A percentile compares a stretch with the other conserved stretches of the same genome.
These are phyloP conservation scores for Lordiphosa collinella DNA, from an alignment of 1,140 invertebrate species.

Conservation along the genomic window DNA sequence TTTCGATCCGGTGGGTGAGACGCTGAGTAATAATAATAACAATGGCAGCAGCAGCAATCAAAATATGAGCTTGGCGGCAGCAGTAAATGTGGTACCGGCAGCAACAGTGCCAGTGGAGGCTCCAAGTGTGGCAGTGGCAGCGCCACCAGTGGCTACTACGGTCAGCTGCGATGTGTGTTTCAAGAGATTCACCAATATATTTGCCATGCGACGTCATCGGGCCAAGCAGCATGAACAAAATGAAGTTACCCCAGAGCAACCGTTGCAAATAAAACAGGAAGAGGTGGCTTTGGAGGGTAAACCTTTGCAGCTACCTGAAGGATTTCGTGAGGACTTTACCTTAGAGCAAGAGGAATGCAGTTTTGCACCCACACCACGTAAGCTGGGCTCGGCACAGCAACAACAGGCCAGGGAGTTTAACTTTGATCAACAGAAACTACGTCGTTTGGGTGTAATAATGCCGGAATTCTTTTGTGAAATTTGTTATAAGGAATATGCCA, in stretches of 20 bases:
- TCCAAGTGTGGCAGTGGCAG: constrained; percentile 32
- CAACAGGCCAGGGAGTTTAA: constrained; percentile 84
- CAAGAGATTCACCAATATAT: constrained; percentile 81
- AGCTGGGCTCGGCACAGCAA: constrained; percentile 82
- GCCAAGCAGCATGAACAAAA: constrained; percentile 79
- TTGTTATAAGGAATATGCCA: constrained; percentile 97
- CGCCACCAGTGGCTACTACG: constrained; percentile 26
- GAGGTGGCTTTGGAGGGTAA: constrained; percentile 5
- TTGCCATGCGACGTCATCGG: constrained; percentile 81
- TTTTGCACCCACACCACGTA: constrained; percentile 81
- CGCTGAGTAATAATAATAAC: constrained; percentile 49
- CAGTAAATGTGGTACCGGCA: constrained; percentile 48
- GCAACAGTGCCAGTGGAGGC: constrained; percentile 42
- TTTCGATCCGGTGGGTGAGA: constrained; percentile 84
- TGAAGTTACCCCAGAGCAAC: constrained; percentile 21
- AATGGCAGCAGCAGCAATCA: constrained; percentile 57
- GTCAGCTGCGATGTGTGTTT: constrained; percentile 81
- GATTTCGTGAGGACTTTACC: constrained; percentile 74
- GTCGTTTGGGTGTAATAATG: constrained; percentile 89
- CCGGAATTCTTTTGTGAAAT: constrained; percentile 95
- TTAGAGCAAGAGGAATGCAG: constrained; percentile 82
- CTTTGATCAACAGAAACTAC: constrained; percentile 85
- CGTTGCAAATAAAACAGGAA: constrained; percentile 26
- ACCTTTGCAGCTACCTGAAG: constrained; percentile 72
- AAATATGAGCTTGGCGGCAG: constrained; percentile 24